Base-by-base conservation (phyloP, 2,797 vertebrate genomes). In the Naso thynnoides region DNA sequence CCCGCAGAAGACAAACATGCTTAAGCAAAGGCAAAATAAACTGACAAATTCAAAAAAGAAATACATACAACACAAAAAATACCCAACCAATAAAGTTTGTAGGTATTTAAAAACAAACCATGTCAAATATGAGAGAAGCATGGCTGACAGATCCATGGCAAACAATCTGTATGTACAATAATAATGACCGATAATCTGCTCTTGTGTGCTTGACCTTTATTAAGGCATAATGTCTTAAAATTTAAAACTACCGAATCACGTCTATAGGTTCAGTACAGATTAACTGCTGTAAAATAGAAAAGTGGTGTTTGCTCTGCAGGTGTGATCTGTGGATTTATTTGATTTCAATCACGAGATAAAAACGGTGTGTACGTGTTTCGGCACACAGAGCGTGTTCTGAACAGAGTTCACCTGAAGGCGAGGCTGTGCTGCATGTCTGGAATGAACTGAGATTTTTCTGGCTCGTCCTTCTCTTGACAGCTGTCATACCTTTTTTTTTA, bases 31-130 rank as follows among this genome's bases (percentile, higher is more conserved):
- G 9, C n/a, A 57, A 53, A 65, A 45, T 24, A 11, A 61, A 15
- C 8, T 18, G n/a, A 33, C 13, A 21, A 16, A n/a, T 60, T 10
- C 23, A 38, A 21, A 76, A 3, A 33, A 31, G 36, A n/a, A 53
- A 47, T 76, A 66, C 64, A 73, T 65, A 71, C 42, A 75, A 71
- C 64, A 83, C 57, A 69, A 64, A 60, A 49, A 71, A 73, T 55
- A 62, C 33, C 29, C 27, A 61, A 52, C 19, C 4, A 21, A 23
- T 31, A 6, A 66, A 47, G 18, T 48, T 6, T 73, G 2, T 52
- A 31, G 29, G 26, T n/a, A 56, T 23, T 19, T 24, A 18, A 19
- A 70, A 53, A 36, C 39, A 3, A 79, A 54, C 76, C 38, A 24
- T 47, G 47, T 54, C 14, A 53, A 31, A 36, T 48, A 7, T 33